Evolutionary conservation across 2,797 vertebrate species (phyloP).

Genomic region (Astyanax mexicanus): DNA sequence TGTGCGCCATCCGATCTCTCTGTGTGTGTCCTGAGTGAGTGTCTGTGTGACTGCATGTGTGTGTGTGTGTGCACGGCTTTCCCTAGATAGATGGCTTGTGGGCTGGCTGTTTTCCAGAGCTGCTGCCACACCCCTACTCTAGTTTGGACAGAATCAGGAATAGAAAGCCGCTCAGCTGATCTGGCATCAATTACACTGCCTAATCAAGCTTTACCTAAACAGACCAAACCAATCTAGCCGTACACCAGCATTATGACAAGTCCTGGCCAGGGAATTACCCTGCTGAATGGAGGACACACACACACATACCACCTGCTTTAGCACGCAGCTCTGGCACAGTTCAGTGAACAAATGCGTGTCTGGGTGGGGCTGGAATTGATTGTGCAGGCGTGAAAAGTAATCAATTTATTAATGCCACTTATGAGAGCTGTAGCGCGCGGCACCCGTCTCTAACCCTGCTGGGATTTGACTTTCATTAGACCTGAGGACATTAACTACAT

Average conservation of each 20-base stretch:
- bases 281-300: not conserved
- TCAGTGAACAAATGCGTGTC: conserved; percentile 44
- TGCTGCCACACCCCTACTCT: conserved; percentile 1
- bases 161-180: not conserved
- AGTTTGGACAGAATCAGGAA: not conserved
- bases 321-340: conserved; percentile 28
- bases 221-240: not conserved
- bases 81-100: conserved; percentile 37
- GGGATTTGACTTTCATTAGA: conserved; percentile 30
- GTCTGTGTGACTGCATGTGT: conserved; percentile 45
- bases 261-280: conserved; percentile 5
- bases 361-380: conserved; percentile 44
- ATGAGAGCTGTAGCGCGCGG: conserved; percentile 39
- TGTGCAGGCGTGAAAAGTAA: conserved; percentile 36
- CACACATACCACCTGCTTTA: conserved; percentile 25
- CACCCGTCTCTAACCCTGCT: not conserved
- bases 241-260: not conserved
- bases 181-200: not conserved
- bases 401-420: conserved; percentile 52
- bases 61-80: conserved; percentile 21
- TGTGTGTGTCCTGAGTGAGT: conserved; percentile 36
- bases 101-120: conserved; percentile 30
- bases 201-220: conserved; percentile 20
- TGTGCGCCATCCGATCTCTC: conserved; percentile 36
- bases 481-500: not conserved